phyloP scores from a whole-genome alignment of 1,140 invertebrate genomes.

The Macrobrachium nipponense region DNA sequence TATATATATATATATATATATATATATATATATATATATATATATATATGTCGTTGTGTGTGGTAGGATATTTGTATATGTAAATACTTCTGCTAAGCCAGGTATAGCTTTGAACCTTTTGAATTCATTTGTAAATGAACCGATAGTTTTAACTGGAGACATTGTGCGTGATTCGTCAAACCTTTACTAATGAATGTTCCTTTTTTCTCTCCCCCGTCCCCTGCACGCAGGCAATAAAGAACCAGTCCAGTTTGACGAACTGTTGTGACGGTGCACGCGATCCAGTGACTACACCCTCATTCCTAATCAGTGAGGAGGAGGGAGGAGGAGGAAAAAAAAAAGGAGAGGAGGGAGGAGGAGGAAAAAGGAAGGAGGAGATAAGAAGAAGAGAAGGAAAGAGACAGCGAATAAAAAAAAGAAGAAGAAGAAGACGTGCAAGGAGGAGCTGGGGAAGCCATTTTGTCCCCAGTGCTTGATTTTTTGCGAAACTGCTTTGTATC shows the following conservation, averaged over 20 bases:
- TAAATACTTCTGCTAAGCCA: not conserved
- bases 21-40: not conserved
- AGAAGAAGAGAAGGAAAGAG: not conserved
- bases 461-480: too few relatives aligned
- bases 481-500: too few relatives aligned
- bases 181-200: not conserved
- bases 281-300: slow-evolving; percentile 59
- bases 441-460: too few relatives aligned
- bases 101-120: not conserved
- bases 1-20: not conserved
- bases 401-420: not conserved
- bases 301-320: slow-evolving; percentile 49
- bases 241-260: slow-evolving; percentile 63
- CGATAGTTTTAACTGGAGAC: too few relatives aligned
- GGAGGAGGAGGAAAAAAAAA: not conserved
- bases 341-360: not conserved
- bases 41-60: not conserved
- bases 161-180: not conserved
- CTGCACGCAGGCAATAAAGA: slow-evolving; percentile 53
- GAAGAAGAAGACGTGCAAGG: not conserved
- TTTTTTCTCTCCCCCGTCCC: not conserved
- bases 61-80: not conserved
- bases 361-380: not conserved
- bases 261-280: slow-evolving; percentile 64
- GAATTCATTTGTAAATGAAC: too few relatives aligned